Conservation (phyloP, 2,797 vertebrate genomes). For the Tenualosa thibaudeaui region DNA sequence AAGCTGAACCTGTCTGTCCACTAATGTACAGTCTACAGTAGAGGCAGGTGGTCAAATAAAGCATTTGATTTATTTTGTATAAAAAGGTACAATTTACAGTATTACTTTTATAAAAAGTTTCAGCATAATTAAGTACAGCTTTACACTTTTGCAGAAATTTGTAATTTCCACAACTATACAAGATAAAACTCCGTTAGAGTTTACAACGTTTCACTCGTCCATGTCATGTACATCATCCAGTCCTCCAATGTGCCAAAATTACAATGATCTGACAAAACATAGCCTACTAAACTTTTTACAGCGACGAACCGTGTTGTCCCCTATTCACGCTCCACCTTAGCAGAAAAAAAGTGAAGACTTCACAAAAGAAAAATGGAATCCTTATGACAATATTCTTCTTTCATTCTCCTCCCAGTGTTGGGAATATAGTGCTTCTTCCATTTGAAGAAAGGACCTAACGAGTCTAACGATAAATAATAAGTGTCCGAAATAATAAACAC, state of each 20-base stretch:
- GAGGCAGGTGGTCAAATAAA: conserved; percentile 78
- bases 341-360: conserved; percentile 90
- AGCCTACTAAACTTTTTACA: conserved; percentile 85
- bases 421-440: conserved; percentile 90
- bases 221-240: conserved; percentile 82
- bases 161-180: conserved; percentile 95
- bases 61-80: conserved; percentile 96
- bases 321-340: conserved; percentile 92
- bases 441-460: conserved; percentile 89
- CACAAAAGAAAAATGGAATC: conserved; percentile 75
- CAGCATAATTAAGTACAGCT: conserved; percentile 98
- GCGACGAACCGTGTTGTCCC: conserved; percentile 86
- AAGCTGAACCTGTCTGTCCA: not conserved
- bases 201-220: conserved; percentile 87
- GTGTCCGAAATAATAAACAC: conserved; percentile 86
- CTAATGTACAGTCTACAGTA: conserved; percentile 19
- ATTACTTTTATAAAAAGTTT: conserved; percentile 99
- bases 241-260: conserved; percentile 86
- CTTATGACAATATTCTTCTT: conserved; percentile 81
- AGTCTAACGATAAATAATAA: conserved; percentile 93
- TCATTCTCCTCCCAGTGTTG: conserved; percentile 80
- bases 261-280: conserved; percentile 64
- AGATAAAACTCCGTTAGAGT: conserved; percentile 83
- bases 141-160: conserved; percentile 95
- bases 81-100: conserved; percentile 98